Evolutionary conservation across 2,888 invertebrate genomes (phyloP), one percentile per base, ranked within the genome.

Genomic region (Bhutanitis thaidina): DNA sequence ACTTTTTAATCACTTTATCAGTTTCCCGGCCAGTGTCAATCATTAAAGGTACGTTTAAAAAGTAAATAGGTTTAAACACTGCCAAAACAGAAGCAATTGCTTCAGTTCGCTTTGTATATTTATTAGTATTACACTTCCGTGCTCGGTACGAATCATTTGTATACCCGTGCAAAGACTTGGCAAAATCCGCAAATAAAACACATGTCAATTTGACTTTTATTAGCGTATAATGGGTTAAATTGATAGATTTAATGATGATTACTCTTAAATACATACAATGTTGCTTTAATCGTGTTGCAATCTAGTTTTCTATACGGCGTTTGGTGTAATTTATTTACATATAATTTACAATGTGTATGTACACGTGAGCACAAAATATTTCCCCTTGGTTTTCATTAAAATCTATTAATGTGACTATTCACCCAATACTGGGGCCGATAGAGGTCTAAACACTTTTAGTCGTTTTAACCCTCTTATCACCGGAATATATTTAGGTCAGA

Each of bases 151-250:
- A 49, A 9, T 49, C 43, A 49, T 38, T 10, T 25, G 7, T 16
- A n/a, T 41, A 49, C 43, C 32, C 29, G 37, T 36, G 37, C 30
- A 10, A 20, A 34, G 38, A 43, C 49, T 49, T 49, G 49, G 49
- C 49, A 49, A 7, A n/a, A 38, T 7, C 10, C 38, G 25, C 15
- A 49, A 25, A 43, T 43, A 34, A 38, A 49, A 37, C n/a, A 43
- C 38, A 32, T 38, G 14, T 38, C 37, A 25, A 32, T 20, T 8
- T 38, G 49, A 43, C 43, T 14, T 37, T 49, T 25, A 43, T 32
- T 32, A 30, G 37, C 38, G 25, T 38, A 32, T 49, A 43, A 49
- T 43, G 15, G 49, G n/a, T 25, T 9, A 14, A 32, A 27, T 49
- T 25, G 43, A 38, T 27, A 43, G 38, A 43, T 34, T 29, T 30